Evolutionary conservation across 2,797 vertebrate species (phyloP).

Genomic region (Squalus acanthias): DNA sequence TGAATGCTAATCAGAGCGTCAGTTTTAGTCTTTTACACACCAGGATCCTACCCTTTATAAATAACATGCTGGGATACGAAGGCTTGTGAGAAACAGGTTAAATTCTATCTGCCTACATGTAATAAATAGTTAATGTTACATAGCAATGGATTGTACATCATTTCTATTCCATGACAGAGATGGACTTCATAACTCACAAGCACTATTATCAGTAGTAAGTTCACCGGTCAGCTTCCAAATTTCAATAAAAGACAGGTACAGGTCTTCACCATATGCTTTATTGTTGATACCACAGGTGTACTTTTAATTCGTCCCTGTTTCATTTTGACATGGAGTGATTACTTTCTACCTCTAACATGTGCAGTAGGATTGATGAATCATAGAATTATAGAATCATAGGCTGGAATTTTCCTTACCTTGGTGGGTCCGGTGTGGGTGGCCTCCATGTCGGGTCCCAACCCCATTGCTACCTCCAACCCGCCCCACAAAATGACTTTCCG

Average conservation of each 20-base stretch:
- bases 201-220: not conserved
- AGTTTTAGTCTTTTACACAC: not conserved
- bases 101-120: not conserved
- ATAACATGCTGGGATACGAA: not conserved
- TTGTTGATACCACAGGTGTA: not conserved
- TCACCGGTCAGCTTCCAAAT: not conserved
- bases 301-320: no score
- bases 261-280: not conserved
- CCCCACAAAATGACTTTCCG: no score
- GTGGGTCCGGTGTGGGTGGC: no score
- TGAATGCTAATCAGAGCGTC: constrained; percentile 18
- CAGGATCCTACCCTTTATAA: not conserved
- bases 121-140: not conserved
- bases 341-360: not conserved
- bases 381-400: no score
- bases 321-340: not conserved
- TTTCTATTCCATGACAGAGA: not conserved
- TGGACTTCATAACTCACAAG: not conserved
- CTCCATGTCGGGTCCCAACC: no score
- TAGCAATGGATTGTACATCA: not conserved
- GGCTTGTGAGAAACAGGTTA: not conserved
- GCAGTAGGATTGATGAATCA: not conserved
- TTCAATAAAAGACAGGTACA: not conserved
- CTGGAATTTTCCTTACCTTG: no score
- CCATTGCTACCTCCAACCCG: no score